These are phyloP conservation scores for Lucinisca nassula DNA, from an alignment of 2,888 invertebrate species.

Conservation along the genomic window DNA sequence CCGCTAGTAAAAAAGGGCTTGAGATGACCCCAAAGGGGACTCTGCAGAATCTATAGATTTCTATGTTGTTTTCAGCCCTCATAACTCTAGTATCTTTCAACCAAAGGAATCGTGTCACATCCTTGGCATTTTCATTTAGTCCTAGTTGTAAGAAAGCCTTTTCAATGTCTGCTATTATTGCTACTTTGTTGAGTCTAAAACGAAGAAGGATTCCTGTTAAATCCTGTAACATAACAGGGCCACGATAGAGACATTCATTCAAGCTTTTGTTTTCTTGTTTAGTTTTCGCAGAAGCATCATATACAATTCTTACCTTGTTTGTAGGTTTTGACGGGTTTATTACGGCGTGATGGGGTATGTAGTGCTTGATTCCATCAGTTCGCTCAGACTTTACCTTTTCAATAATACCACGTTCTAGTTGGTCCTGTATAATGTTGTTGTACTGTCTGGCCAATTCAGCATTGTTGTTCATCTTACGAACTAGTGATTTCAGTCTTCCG, in stretches of 20 bases:
- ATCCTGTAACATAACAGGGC: constrained; percentile 43
- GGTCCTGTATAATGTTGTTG: constrained; percentile 31
- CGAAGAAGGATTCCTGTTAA: constrained; percentile 28
- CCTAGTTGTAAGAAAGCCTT: constrained; percentile 36
- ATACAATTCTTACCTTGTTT: constrained; percentile 28
- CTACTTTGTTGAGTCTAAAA: constrained; percentile 22
- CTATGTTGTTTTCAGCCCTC: background rate
- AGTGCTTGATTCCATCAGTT: constrained; percentile 22
- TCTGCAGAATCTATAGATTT: constrained; percentile 19
- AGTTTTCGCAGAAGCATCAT: constrained; percentile 36
- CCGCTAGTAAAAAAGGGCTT: constrained; percentile 28
- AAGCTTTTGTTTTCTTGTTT: constrained; percentile 28
- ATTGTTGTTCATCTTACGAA: constrained; percentile 17
- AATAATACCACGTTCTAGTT: constrained; percentile 32
- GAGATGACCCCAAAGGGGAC: constrained; percentile 31
- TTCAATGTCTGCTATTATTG: constrained; percentile 36
- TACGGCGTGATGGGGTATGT: constrained; percentile 44
- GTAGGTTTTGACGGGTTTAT: constrained; percentile 19
- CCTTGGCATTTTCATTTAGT: background rate
- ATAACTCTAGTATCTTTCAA: background rate
- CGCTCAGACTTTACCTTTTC: constrained; percentile 19
- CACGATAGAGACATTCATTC: constrained; percentile 47
- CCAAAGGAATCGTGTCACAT: constrained; percentile 29
- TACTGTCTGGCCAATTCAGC: constrained; percentile 28
- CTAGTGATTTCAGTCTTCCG: constrained; percentile 33